Evolutionary conservation across 2,797 vertebrate genomes (phyloP).

Genomic region (Falco naumanni): DNA sequence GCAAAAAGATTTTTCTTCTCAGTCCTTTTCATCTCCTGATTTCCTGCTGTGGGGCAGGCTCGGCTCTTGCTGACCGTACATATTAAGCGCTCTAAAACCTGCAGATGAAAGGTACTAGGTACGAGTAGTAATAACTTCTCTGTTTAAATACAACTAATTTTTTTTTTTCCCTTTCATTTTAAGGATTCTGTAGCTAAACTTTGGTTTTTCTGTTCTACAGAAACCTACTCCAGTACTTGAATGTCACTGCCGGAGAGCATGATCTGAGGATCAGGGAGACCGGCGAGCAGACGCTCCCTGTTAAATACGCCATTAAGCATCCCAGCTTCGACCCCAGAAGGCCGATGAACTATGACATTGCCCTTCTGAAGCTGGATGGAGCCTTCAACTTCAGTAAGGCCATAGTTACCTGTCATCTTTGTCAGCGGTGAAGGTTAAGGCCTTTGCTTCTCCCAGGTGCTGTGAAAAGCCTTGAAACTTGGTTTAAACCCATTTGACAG

Average conservation of each 20-base stretch:
- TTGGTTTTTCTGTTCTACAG: slow-evolving; percentile 21
- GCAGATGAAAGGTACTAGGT: neutral
- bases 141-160: neutral
- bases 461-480: neutral
- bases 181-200: neutral
- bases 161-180: neutral
- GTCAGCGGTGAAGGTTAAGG: neutral
- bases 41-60: neutral
- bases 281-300: slow-evolving; percentile 80
- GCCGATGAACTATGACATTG: slow-evolving; percentile 87
- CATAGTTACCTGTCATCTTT: neutral
- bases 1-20: neutral
- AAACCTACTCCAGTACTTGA: slow-evolving; percentile 15
- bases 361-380: slow-evolving; percentile 82
- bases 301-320: slow-evolving; percentile 80
- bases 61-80: neutral
- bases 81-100: neutral
- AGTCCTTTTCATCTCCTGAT: neutral
- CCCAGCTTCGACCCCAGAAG: slow-evolving; percentile 79
- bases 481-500: neutral
- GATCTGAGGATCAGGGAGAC: slow-evolving; percentile 64
- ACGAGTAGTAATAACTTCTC: neutral
- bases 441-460: neutral
- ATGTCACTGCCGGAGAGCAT: slow-evolving; percentile 74
- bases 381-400: slow-evolving; percentile 82